Evolutionary conservation across 2,888 invertebrate species (phyloP).

Genomic region (Labia minor): DNA sequence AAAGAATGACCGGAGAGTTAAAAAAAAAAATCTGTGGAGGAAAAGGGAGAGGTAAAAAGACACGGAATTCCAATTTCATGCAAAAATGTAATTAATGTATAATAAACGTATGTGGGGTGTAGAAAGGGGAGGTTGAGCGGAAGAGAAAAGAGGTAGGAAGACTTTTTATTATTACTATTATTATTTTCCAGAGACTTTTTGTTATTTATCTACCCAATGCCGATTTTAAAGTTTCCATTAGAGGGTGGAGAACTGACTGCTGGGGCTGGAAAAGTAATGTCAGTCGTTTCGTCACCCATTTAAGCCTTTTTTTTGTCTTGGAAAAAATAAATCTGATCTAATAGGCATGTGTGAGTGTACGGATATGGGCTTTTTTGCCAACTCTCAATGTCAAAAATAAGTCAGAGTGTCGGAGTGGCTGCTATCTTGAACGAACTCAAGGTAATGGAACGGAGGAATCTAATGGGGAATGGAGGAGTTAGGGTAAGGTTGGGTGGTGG

Average conservation of each 20-base stretch:
- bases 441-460: too few relatives aligned
- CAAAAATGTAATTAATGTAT: slow-evolving; percentile 13
- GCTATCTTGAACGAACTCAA: too few relatives aligned
- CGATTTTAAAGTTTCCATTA: slow-evolving; percentile 3
- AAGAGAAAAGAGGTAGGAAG: background rate
- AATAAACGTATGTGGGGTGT: background rate
- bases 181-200: background rate
- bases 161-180: background rate
- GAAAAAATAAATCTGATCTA: too few relatives aligned
- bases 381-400: too few relatives aligned
- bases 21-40: background rate
- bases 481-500: too few relatives aligned
- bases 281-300: too few relatives aligned
- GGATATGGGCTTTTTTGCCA: too few relatives aligned
- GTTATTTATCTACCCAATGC: background rate
- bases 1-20: background rate
- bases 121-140: background rate
- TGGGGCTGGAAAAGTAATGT: too few relatives aligned
- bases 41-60: background rate
- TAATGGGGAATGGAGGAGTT: too few relatives aligned
- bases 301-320: too few relatives aligned
- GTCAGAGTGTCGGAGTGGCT: too few relatives aligned
- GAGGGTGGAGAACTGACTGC: background rate
- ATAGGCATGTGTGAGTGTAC: too few relatives aligned
- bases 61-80: slow-evolving; percentile 8